Base-by-base conservation (phyloP, 2,113 vertebrate genomes). In the Enhydra lutris region DNA sequence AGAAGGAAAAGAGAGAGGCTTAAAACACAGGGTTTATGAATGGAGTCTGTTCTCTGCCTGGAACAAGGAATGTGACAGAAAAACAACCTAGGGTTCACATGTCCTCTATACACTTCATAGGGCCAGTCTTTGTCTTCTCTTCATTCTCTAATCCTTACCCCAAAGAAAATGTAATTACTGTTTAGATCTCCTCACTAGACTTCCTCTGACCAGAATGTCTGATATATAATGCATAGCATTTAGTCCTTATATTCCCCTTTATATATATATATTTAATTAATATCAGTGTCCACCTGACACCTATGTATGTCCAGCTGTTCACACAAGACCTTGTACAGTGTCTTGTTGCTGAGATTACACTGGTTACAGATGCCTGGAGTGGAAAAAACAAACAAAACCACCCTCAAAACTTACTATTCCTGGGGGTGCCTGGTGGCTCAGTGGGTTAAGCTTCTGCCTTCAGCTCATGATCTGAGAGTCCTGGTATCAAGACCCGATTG, bases 1-100 rank as follows among this genome's bases (percentile, higher is more conserved):
- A 98, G 10, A 97, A 98, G 12, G 65, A 10, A 98, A 98, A 97
- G 34, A 95, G 67, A 95, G 45, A 93, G 34, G 78, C 24, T 78
- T 36, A 45, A 80, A 55, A 80, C 47, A 96, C 13, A 87, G 24
- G 21, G 76, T 84, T 78, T 84, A 55, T 79, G 39, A 65, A 83
- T 79, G 59, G 59, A 91, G 69, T 89, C 69, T 82, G n/a, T 29
- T 74, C 36, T 87, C 86, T 67, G 29, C 39, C 45, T 81, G 31
- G 15, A 31, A 45, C 93, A 94, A 86, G 59, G 71, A 90, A 89
- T 59, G 89, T 1, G 11, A 89, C 15, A 93, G 24, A 69, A 90
- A 76, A 89, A 50, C 17, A 73, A 91, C 50, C 59, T n/a, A 12
- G 34, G 31, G 81, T 67, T 52, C 36, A 87, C 21, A 31, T 12